Conservation (phyloP, 2,888 invertebrate genomes). For the Pristionchus japonicus region DNA sequence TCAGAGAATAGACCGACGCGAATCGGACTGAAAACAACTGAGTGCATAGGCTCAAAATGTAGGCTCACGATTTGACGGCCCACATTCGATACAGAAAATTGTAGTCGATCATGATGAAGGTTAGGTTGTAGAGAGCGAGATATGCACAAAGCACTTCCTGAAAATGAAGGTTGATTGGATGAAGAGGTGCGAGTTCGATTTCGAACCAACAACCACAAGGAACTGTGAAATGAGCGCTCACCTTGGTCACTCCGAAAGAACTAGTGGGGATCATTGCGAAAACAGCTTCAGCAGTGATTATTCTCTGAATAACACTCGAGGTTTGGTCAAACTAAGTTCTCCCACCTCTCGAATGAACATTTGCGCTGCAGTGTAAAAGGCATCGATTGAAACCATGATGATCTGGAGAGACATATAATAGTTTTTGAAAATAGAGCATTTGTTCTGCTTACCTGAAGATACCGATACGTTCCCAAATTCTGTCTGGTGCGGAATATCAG, state of each 20-base stretch:
- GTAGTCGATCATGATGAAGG: background rate
- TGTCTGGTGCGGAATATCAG: background rate
- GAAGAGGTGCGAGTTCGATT: background rate
- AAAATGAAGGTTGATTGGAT: background rate
- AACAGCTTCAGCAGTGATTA: background rate
- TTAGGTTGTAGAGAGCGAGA: background rate
- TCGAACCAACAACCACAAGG: no score
- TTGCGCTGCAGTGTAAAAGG: background rate
- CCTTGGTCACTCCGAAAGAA: background rate
- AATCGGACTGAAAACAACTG: background rate
- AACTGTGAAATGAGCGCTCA: no score
- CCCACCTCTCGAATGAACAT: background rate
- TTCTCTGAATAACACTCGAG: background rate
- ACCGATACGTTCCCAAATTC: background rate
- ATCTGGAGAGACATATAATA: background rate
- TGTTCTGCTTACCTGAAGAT: background rate
- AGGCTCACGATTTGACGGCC: background rate
- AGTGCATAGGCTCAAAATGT: background rate
- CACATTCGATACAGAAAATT: slow-evolving; percentile 11
- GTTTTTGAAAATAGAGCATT: background rate
- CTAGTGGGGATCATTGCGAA: background rate
- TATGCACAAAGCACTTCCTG: background rate
- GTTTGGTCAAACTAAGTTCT: background rate
- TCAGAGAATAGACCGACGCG: background rate
- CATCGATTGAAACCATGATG: background rate